Evolutionary conservation across 2,797 vertebrate species (phyloP).

Genomic region (Vipera ursinii): DNA sequence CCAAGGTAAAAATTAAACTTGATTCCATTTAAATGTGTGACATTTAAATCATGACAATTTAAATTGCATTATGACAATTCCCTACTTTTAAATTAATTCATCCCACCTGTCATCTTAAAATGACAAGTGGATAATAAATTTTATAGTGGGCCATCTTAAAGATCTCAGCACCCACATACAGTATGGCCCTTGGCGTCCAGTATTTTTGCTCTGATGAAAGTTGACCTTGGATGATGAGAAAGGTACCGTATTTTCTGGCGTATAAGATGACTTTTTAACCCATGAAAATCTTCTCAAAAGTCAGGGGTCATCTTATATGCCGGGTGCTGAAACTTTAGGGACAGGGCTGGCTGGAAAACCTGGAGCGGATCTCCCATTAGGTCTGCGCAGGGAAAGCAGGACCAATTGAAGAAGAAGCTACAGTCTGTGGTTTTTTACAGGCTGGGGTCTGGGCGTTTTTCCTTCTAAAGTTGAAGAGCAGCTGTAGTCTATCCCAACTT

Average conservation of each 20-base stretch:
- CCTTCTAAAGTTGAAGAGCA: too few species aligned
- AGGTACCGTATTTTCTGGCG: neutral
- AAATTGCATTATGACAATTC: neutral
- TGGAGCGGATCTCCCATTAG: too few species aligned
- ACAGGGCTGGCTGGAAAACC: too few species aligned
- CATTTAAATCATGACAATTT: neutral
- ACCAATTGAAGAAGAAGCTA: too few species aligned
- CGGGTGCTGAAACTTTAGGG: too few species aligned
- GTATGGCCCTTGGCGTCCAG: neutral
- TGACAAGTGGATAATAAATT: neutral
- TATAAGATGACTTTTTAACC: too few species aligned
- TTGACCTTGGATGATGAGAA: neutral
- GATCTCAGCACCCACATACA: neutral
- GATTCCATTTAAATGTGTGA: neutral
- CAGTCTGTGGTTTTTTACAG: too few species aligned
- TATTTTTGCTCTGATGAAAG: neutral
- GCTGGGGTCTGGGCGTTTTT: too few species aligned
- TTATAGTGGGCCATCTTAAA: neutral
- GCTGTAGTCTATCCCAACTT: too few species aligned
- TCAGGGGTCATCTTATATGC: too few species aligned
- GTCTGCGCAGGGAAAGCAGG: too few species aligned
- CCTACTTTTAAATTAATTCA: neutral
- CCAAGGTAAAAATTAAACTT: neutral
- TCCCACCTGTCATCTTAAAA: neutral
- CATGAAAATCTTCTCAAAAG: too few species aligned